Evolutionary conservation across 2,113 vertebrate genomes (phyloP), one percentile per base, ranked within the genome.

Genomic region (Piaya cayana): DNA sequence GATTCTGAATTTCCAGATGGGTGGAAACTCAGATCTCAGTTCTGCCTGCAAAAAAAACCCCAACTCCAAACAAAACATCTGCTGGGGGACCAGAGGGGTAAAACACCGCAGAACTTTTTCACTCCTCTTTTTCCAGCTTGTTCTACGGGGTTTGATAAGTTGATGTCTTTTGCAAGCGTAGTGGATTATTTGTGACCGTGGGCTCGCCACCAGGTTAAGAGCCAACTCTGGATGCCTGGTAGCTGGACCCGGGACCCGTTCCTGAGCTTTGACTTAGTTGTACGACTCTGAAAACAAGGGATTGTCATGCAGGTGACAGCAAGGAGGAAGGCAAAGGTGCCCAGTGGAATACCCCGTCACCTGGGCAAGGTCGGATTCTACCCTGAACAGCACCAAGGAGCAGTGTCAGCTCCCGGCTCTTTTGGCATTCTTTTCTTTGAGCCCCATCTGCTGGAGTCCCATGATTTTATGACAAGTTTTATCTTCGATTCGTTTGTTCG

Each of bases 401-500:
- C 82, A 1, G 37, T 10, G 56, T 37, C 82, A 85, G 45, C 26
- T 50, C 4, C 0, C 5, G 77, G 68, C 47, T 68, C 0, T 52
- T 90, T 25, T 86, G 95, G 92, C 93, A 91, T 88, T 55, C 94
- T 43, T 95, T 95, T 47, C 96, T 96, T 97, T 86, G 92, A 97
- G 96, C 95, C 94, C 93, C 93, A 96, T 94, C 96, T 96, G 95
- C 93, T 96, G 95, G 94, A 97, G 88, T 39, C 96, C 93, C 68
- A 5, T 9, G 69, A 86, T 78, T 90, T 45, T 25, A 1, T 78
- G 93, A 45, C n/a, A 50, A 6, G 1, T 74, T 63, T 74, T 43
- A 70, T 50, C 71, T 63, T 63, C 15, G 22, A 13, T 45, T 82
- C 4, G 0, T 27, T 65, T 12, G 6, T 26, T 71, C 37, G 2